Percentiles rank a stretch among this genome's conserved stretches.
These are phyloP conservation scores for Drosophila ananassae DNA, from an alignment of 1,140 invertebrate genomes.

Conservation along the genomic window DNA sequence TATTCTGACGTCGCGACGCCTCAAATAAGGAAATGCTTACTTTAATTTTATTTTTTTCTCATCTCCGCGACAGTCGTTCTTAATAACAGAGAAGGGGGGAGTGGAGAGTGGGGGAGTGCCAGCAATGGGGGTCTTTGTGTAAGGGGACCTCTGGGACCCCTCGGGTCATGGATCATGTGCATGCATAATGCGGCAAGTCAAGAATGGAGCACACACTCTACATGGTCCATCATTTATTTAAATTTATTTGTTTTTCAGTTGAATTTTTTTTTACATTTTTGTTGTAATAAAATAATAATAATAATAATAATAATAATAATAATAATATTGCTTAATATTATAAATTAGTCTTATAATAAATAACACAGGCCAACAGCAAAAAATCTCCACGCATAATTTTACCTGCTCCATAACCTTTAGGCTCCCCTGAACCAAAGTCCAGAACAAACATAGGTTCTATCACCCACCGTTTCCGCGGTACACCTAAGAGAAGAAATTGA, in stretches of 20 bases:
- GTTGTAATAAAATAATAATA: slow-evolving; percentile 11
- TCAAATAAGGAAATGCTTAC: slow-evolving; percentile 76
- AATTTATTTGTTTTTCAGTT: slow-evolving; percentile 56
- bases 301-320: too few relatives aligned
- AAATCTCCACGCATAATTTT: too few relatives aligned
- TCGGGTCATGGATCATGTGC: slow-evolving; percentile 55
- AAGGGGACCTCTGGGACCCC: slow-evolving; percentile 26
- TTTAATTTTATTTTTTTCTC: slow-evolving; percentile 65
- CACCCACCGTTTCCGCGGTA: too few relatives aligned
- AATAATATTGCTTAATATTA: too few relatives aligned
- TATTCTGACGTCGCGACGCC: slow-evolving; percentile 32
- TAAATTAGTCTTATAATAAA: too few relatives aligned
- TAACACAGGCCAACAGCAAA: too few relatives aligned
- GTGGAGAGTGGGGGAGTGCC: background rate
- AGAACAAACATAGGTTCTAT: too few relatives aligned
- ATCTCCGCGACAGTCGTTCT: slow-evolving; percentile 5
- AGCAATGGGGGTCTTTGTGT: slow-evolving; percentile 31
- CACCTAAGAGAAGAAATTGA: too few relatives aligned
- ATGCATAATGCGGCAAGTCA: slow-evolving; percentile 63
- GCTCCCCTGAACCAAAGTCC: too few relatives aligned
- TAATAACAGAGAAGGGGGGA: slow-evolving; percentile 11
- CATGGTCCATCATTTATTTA: slow-evolving; percentile 51
- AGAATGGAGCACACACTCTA: slow-evolving; percentile 21
- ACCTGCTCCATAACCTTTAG: too few relatives aligned
- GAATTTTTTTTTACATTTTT: slow-evolving; percentile 15